phyloP scores from a whole-genome alignment of 2,797 vertebrate species.

The Danio aesculapii region DNA sequence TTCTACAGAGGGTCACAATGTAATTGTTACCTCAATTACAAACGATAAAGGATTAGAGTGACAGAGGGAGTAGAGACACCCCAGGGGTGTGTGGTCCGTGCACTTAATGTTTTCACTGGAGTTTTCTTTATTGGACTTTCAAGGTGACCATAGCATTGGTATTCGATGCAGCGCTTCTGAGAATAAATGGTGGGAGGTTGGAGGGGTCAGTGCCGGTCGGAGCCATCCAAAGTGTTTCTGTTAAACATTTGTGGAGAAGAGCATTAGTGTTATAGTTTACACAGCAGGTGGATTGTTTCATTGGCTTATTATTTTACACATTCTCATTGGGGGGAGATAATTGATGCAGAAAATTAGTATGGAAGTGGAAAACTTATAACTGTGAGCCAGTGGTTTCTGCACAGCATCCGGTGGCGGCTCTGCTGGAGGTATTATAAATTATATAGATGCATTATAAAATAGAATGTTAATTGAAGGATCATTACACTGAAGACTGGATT shows the following conservation, averaged over 20 bases:
- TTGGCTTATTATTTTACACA: conserved; percentile 18
- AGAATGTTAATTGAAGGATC: not conserved
- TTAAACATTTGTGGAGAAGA: conserved; percentile 16
- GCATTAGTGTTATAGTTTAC: not conserved
- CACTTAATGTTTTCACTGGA: conserved; percentile 47
- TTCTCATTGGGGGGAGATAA: not conserved
- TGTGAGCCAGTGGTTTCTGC: not conserved
- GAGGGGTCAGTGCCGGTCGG: not conserved
- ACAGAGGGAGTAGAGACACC: conserved; percentile 69
- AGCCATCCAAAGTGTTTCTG: not conserved
- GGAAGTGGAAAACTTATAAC: not conserved
- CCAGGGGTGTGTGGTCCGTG: conserved; percentile 56
- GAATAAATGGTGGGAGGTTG: conserved; percentile 15
- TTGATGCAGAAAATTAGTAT: not conserved
- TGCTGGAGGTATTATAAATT: not conserved
- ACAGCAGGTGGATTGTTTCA: conserved; percentile 10
- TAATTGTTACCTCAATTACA: conserved; percentile 75
- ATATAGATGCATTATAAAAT: not conserved
- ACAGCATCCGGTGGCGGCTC: no score
- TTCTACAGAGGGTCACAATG: conserved; percentile 70
- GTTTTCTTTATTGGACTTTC: conserved; percentile 44
- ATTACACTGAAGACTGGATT: not conserved
- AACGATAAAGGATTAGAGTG: conserved; percentile 70
- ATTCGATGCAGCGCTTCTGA: conserved; percentile 27
- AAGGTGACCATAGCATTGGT: conserved; percentile 71